phyloP scores from a whole-genome alignment of 2,797 vertebrate species.

The Cynopterus sphinx region DNA sequence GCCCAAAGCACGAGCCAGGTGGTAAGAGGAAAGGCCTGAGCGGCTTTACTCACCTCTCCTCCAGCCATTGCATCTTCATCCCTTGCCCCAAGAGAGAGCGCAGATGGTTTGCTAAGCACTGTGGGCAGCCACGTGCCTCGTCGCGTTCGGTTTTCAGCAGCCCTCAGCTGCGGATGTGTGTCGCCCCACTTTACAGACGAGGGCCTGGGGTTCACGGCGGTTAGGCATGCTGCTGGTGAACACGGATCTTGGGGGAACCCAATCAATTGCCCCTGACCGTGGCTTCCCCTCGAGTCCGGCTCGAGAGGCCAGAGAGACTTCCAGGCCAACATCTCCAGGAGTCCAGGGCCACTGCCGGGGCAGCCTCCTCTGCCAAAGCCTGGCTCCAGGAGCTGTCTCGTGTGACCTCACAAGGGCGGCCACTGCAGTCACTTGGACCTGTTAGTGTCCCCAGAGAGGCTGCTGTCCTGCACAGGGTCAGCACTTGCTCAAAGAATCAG shows the following conservation, averaged over 20 bases:
- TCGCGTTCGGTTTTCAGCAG: accelerated
- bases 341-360: not conserved
- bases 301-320: not conserved
- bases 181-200: not conserved
- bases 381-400: too few relatives aligned
- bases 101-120: accelerated
- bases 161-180: not conserved
- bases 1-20: not conserved
- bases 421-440: not conserved
- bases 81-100: not conserved
- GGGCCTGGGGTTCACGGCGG: not conserved
- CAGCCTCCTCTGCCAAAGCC: not conserved
- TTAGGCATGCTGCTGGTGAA: not conserved
- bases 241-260: not conserved
- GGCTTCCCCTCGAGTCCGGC: not conserved
- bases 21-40: not conserved
- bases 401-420: accelerated
- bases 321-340: not conserved
- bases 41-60: not conserved
- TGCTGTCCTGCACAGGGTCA: not conserved
- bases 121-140: accelerated
- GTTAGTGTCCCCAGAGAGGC: not conserved
- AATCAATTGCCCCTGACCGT: accelerated
- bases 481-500: not conserved
- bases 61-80: not conserved